A percentile compares a stretch with the other conserved stretches of the same genome.
phyloP scores from a whole-genome alignment of 23 tunicate genomes.

The Clavelina lepadiformis region DNA sequence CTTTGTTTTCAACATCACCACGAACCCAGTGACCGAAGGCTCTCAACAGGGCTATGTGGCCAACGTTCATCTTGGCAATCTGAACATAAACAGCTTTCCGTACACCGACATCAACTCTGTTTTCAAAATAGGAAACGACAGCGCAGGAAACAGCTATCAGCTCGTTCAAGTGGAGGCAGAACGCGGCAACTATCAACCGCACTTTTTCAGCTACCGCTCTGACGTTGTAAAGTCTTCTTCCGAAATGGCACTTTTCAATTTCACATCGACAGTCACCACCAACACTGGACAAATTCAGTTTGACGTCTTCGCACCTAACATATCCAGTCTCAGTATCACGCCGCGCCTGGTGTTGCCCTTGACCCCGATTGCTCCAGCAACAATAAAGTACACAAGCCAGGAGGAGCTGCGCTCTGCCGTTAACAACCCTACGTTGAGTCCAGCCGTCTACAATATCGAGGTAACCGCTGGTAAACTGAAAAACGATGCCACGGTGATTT shows the following conservation, averaged over 20 bases:
- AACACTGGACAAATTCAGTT: slow-evolving; percentile 15
- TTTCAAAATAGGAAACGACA: slow-evolving; percentile 2
- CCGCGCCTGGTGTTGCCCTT: slow-evolving; percentile 9
- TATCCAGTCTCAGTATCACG: background rate
- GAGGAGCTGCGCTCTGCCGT: background rate
- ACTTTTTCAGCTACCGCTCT: slow-evolving; percentile 8
- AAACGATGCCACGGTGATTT: too few species aligned
- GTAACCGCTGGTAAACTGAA: background rate
- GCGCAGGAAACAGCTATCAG: background rate
- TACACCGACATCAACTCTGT: background rate
- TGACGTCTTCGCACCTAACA: slow-evolving; percentile 7
- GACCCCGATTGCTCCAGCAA: background rate
- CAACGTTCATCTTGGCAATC: background rate
- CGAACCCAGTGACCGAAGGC: background rate
- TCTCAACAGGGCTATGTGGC: slow-evolving; percentile 2
- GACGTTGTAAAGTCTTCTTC: background rate
- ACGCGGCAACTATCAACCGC: slow-evolving; percentile 1
- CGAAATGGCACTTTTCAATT: background rate
- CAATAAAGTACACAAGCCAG: background rate
- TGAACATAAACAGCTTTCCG: background rate
- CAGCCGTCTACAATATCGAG: background rate
- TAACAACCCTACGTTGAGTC: background rate
- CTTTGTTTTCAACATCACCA: slow-evolving; percentile 3
- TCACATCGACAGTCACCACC: slow-evolving; percentile 9
- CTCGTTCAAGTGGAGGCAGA: too few species aligned